A percentile compares a stretch with the other conserved stretches of the same genome.
phyloP scores from a whole-genome alignment of 2,113 vertebrate genomes.

The Myxocyprinus asiaticus region DNA sequence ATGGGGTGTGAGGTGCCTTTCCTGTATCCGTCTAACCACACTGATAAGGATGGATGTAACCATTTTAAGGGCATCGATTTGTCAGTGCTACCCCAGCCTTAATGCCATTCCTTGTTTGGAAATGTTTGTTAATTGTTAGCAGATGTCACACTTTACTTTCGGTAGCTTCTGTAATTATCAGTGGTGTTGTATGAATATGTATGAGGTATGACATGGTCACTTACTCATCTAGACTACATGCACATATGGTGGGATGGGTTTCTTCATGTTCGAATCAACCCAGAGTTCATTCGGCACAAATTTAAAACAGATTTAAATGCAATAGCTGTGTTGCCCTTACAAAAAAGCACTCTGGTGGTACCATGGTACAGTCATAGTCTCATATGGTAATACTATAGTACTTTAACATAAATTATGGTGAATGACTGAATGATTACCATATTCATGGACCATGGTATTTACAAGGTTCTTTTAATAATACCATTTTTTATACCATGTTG shows the following conservation, averaged over 20 bases:
- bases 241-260: not conserved
- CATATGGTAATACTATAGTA: too few relatives aligned
- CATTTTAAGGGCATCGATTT: conserved; percentile 60
- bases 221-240: conserved; percentile 11
- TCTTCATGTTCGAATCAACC: not conserved
- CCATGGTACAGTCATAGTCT: too few relatives aligned
- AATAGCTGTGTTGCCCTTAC: not conserved
- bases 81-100: conserved; percentile 56
- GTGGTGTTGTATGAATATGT: conserved; percentile 28
- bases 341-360: too few relatives aligned
- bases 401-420: too few relatives aligned
- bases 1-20: conserved; percentile 62
- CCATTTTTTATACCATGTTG: too few relatives aligned
- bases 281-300: not conserved
- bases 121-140: conserved; percentile 63
- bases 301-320: not conserved
- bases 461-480: too few relatives aligned
- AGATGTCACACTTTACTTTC: conserved; percentile 59
- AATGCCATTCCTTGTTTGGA: conserved; percentile 19
- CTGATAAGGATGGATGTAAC: conserved; percentile 65
- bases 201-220: conserved; percentile 38
- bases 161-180: conserved; percentile 50
- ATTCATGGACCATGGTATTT: too few relatives aligned
- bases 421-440: too few relatives aligned
- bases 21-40: conserved; percentile 58